phyloP scores from a whole-genome alignment of 2,113 vertebrate species.

The Xerus inauris region DNA sequence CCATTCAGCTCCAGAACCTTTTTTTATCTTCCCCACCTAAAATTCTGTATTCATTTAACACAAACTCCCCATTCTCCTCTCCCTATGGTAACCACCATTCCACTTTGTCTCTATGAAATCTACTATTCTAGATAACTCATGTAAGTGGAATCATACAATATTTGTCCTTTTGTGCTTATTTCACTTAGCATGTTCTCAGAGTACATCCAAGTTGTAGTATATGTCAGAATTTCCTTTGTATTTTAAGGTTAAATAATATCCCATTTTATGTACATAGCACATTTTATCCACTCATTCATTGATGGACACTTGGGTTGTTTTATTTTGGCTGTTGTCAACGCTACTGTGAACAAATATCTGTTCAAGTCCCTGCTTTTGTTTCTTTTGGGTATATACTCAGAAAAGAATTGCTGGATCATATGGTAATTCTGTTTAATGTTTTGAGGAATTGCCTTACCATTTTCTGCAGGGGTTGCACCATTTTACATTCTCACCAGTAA shows the following conservation, averaged over 20 bases:
- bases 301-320: background rate
- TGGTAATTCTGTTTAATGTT: conserved; percentile 7
- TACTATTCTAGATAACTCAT: background rate
- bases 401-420: background rate
- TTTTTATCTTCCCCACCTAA: background rate
- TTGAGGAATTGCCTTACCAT: background rate
- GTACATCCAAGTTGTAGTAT: background rate
- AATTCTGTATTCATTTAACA: background rate
- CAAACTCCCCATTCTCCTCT: background rate
- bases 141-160: background rate
- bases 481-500: no score
- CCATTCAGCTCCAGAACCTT: background rate
- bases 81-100: background rate
- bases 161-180: background rate
- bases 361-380: background rate
- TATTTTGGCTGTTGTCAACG: background rate
- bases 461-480: background rate
- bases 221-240: background rate
- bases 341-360: background rate
- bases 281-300: background rate
- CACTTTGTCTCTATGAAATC: background rate
- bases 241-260: background rate
- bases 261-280: background rate
- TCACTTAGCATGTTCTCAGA: background rate
- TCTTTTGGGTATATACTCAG: background rate